A percentile compares a stretch with the other conserved stretches of the same genome.
Evolutionary conservation across 2,888 invertebrate species (phyloP).

Genomic region (Anthophora plumipes): DNA sequence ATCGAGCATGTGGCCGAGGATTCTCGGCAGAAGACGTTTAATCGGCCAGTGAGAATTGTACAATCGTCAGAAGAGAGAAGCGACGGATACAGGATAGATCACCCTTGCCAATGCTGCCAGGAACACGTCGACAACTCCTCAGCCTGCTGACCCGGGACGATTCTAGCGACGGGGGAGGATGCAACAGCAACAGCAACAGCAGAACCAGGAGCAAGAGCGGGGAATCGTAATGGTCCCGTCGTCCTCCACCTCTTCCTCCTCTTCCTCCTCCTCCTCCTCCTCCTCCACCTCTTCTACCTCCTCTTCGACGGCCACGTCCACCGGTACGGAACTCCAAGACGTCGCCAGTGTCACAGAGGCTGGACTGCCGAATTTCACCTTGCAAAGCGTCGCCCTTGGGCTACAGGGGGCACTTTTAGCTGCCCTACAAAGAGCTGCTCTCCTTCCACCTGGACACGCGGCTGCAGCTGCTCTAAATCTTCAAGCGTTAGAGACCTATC

Average conservation of each 20-base stretch:
- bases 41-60: constrained; percentile 35
- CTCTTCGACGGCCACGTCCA: constrained; percentile 50
- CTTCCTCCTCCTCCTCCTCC: constrained; percentile 32
- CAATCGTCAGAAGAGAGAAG: too few relatives aligned
- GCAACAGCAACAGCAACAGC: constrained; percentile 74
- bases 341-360: constrained; percentile 62
- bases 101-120: constrained; percentile 68
- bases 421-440: constrained; percentile 93
- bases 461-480: constrained; percentile 94
- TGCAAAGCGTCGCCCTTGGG: constrained; percentile 92
- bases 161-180: constrained; percentile 68
- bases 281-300: constrained; percentile 28
- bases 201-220: constrained; percentile 69
- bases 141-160: constrained; percentile 59
- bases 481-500: constrained; percentile 94
- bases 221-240: constrained; percentile 67
- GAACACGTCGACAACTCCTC: constrained; percentile 50
- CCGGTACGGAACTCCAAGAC: constrained; percentile 70
- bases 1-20: constrained; percentile 29
- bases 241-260: constrained; percentile 38
- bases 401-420: constrained; percentile 94
- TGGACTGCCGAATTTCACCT: constrained; percentile 78
- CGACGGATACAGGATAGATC: constrained; percentile 1
- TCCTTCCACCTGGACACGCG: constrained; percentile 92
- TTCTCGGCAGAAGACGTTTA: not conserved